A percentile compares a stretch with the other conserved stretches of the same genome.
These are phyloP conservation scores for Chymomyza fuscimana DNA, from an alignment of 2,888 invertebrate species.

Conservation along the genomic window DNA sequence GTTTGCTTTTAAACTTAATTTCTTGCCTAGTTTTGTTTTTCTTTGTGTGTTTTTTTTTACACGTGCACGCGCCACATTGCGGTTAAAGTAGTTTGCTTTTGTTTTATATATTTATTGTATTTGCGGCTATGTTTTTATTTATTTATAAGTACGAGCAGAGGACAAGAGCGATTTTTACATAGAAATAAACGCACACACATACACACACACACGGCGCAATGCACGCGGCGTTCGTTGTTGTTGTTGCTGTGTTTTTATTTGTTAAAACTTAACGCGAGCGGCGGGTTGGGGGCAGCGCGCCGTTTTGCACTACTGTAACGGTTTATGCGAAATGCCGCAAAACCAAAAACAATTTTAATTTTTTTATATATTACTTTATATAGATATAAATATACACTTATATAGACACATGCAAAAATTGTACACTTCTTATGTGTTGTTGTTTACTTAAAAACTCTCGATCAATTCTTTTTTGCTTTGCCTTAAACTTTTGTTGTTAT, in stretches of 20 bases:
- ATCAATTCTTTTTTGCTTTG: conserved; percentile 29
- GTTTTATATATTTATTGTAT: conserved; percentile 22
- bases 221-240: background rate
- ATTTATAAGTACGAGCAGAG: conserved; percentile 32
- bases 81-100: conserved; percentile 24
- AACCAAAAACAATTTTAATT: background rate
- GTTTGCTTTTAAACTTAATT: conserved; percentile 22
- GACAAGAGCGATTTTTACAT: background rate
- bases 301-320: background rate
- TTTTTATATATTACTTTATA: background rate
- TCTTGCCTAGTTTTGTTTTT: conserved; percentile 21
- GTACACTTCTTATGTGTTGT: conserved; percentile 11
- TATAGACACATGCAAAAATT: conserved; percentile 6
- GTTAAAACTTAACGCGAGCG: background rate
- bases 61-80: conserved; percentile 69
- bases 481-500: conserved; percentile 31
- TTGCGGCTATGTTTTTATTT: conserved; percentile 20
- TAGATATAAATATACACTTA: background rate
- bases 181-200: background rate
- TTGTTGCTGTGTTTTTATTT: conserved; percentile 3
- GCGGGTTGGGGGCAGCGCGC: background rate
- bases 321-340: conserved; percentile 20
- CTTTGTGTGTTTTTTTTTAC: conserved; percentile 38
- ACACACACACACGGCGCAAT: background rate
- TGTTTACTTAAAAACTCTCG: background rate